phyloP scores from a whole-genome alignment of 2,888 invertebrate genomes.

The Pomacea canaliculata region DNA sequence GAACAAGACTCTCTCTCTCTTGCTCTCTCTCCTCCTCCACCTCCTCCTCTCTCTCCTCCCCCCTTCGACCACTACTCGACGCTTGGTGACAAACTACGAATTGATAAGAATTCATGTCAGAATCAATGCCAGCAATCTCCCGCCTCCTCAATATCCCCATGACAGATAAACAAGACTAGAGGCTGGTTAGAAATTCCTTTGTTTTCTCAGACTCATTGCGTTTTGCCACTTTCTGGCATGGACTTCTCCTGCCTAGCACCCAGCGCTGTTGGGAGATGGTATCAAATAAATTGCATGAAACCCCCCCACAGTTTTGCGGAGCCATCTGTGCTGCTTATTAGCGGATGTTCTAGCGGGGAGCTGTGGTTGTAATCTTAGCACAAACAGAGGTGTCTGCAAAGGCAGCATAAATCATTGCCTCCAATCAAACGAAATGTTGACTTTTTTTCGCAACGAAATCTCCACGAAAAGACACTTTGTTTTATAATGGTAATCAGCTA shows the following conservation, averaged over 20 bases:
- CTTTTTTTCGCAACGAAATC: slow-evolving; percentile 2
- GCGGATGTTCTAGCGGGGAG: slow-evolving; percentile 7
- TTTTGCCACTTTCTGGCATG: background rate
- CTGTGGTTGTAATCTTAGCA: slow-evolving; percentile 24
- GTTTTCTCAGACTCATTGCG: slow-evolving; percentile 20
- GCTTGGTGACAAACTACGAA: slow-evolving; percentile 1
- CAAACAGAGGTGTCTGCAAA: slow-evolving; percentile 16
- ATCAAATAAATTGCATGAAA: slow-evolving; percentile 23
- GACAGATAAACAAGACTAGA: slow-evolving; percentile 16
- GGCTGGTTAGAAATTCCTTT: slow-evolving; percentile 20
- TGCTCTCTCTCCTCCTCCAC: background rate
- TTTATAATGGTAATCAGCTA: too few species aligned
- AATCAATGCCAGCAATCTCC: slow-evolving; percentile 12
- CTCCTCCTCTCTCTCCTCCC: background rate
- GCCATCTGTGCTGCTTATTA: slow-evolving; percentile 21
- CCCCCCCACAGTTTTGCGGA: slow-evolving; percentile 23
- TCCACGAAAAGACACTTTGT: too few species aligned
- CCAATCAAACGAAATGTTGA: slow-evolving; percentile 12
- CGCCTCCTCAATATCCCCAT: background rate
- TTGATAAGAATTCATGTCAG: slow-evolving; percentile 2
- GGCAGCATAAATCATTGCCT: slow-evolving; percentile 21
- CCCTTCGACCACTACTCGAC: background rate
- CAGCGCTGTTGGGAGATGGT: slow-evolving; percentile 19
- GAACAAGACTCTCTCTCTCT: background rate
- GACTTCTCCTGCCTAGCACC: background rate